phyloP scores from a whole-genome alignment of 2,797 vertebrate species.

The Dallia pectoralis region DNA sequence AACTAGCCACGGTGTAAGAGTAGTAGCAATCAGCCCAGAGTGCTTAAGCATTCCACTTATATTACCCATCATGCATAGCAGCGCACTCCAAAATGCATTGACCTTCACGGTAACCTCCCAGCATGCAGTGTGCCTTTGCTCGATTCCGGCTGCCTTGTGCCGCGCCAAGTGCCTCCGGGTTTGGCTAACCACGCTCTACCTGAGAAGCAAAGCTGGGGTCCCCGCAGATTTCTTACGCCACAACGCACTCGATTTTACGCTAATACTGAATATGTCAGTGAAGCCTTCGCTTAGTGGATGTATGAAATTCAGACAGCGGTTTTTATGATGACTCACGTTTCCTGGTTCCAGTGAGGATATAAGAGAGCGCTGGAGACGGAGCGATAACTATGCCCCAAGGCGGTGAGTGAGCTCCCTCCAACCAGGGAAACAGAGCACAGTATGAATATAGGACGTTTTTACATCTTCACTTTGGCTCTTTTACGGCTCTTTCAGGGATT shows the following conservation, averaged over 20 bases:
- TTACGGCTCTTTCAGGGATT: conserved; percentile 45
- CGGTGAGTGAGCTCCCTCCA: conserved; percentile 20
- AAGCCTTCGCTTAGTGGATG: conserved; percentile 21
- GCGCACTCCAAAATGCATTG: conserved; percentile 42
- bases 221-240: conserved; percentile 43
- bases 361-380: conserved; percentile 12
- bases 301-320: conserved; percentile 32
- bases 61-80: conserved; percentile 36
- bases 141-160: conserved; percentile 30
- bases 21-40: not conserved
- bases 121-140: conserved; percentile 42
- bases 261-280: conserved; percentile 31
- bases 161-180: conserved; percentile 46
- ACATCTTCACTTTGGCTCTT: conserved; percentile 43
- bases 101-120: conserved; percentile 58
- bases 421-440: conserved; percentile 35
- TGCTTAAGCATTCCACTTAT: conserved; percentile 18
- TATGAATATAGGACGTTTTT: conserved; percentile 41
- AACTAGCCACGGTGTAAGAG: conserved; percentile 28
- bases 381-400: conserved; percentile 40
- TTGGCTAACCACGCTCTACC: conserved; percentile 45
- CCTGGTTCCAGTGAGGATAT: conserved; percentile 29
- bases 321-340: not conserved
- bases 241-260: conserved; percentile 32
- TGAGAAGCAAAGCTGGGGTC: conserved; percentile 40